Base-by-base conservation (phyloP, 2,888 invertebrate genomes). In the Xestia rhomboidea region DNA sequence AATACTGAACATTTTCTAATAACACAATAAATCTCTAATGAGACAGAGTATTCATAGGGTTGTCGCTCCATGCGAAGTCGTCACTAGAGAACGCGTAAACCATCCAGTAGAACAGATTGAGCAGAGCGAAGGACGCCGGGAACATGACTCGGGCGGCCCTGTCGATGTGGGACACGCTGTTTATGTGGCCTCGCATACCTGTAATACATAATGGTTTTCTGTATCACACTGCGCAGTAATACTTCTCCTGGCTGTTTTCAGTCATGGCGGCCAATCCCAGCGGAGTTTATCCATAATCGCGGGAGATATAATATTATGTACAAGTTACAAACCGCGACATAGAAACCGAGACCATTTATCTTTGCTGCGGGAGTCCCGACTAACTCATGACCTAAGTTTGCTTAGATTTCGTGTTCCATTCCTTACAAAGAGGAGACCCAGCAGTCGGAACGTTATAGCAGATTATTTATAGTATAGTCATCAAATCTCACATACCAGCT, bases 91-190 rank as follows among this genome's bases (percentile, higher is more conserved):
- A 98, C 27, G 98, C 98, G 93, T 98, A 99, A 57, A 98, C 97
- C 93, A 98, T 95, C 99, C 99, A 99, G 94, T 99, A 99, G 91
- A 98, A 97, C 73, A 99, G 95, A 93, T 99, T 99, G 83, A 99
- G 98, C 0, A 98, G 94, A 0, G 98, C 97, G 92, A 99, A 99
- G 0, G 98, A 98, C 21, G 98, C 97, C 5, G 99, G 99, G 92
- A 99, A 98, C 68, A 98, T 96, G 68, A 98, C 95, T 68, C 99
- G 97, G 0, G 99, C 98, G 0, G 98, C 97, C 88, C 98, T 97
- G 95, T 99, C 99, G 89, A 99, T 99, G 91, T 98, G 97, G 0
- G 98, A 99, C 11, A 99, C 99, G 93, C 98, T 99, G 95, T 99
- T 99, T 83, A 98, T 97, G 91, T 98, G 98, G 54, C 98, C 97